Conservation (phyloP, 2,113 vertebrate species). For the Hippocampus barbouri region DNA sequence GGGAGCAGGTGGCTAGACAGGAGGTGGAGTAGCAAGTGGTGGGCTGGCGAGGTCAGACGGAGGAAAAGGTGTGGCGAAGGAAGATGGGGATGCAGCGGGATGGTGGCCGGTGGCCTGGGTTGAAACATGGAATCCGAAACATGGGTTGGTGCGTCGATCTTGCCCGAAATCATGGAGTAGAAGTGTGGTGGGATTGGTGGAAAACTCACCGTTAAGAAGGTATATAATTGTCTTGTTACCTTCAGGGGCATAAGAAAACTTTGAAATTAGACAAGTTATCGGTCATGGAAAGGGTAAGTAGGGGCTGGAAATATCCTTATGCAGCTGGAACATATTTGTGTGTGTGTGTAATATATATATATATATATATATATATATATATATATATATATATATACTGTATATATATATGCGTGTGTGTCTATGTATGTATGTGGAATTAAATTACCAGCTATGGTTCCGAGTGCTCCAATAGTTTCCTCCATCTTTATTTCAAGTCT, state of each 20-base stretch:
- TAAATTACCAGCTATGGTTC: no score
- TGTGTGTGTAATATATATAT: no score
- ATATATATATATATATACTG: no score
- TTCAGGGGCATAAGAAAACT: slow-evolving; percentile 15
- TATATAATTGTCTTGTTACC: slow-evolving; percentile 26
- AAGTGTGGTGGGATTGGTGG: slow-evolving; percentile 52
- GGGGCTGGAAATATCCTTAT: slow-evolving; percentile 36
- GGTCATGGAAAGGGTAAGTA: not conserved
- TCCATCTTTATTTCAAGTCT: not conserved
- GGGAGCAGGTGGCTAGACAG: not conserved
- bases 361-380: no score
- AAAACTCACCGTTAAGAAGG: slow-evolving; percentile 28
- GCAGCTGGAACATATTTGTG: slow-evolving; percentile 25
- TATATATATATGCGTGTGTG: no score
- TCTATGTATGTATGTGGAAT: no score
- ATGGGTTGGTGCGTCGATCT: not conserved
- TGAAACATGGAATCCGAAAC: not conserved
- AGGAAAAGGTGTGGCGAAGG: not conserved
- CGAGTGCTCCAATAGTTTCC: no score
- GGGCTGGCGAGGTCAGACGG: not conserved
- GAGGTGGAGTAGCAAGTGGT: not conserved
- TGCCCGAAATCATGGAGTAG: slow-evolving; percentile 23
- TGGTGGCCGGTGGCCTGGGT: not conserved
- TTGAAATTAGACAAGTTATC: not conserved
- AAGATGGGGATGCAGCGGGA: not conserved